Evolutionary conservation across 2,113 vertebrate genomes (phyloP).

Genomic region (Dasyornis broadbenti): DNA sequence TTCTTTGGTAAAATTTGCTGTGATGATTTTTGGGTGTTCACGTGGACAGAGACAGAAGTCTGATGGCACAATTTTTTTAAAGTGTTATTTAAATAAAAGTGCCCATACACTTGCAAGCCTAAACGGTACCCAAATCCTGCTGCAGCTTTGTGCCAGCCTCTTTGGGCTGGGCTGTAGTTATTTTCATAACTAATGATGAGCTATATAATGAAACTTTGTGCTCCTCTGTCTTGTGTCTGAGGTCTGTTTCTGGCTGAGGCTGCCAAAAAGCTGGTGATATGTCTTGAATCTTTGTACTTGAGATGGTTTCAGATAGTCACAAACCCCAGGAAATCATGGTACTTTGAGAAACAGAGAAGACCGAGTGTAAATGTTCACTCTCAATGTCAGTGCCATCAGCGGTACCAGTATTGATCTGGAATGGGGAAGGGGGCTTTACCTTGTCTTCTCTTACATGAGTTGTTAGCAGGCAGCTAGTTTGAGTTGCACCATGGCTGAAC

Average conservation of each 20-base stretch:
- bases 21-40: not conserved
- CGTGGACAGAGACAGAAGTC: rapidly evolving
- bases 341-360: not conserved
- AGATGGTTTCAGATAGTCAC: not conserved
- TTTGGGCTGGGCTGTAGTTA: not conserved
- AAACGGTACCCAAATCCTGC: not conserved
- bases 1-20: not conserved
- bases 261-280: not conserved
- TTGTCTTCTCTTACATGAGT: rapidly evolving
- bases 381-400: rapidly evolving
- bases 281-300: rapidly evolving
- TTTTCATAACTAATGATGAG: not conserved
- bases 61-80: not conserved
- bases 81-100: not conserved
- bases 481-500: not conserved
- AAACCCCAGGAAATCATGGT: not conserved
- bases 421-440: not conserved
- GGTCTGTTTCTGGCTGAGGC: not conserved
- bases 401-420: not conserved
- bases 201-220: not conserved
- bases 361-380: not conserved
- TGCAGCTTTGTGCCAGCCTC: not conserved
- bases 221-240: not conserved
- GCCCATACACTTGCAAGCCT: not conserved
- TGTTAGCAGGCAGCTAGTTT: not conserved